Evolutionary conservation across 2,113 vertebrate species (phyloP).

Genomic region (Channa argus): DNA sequence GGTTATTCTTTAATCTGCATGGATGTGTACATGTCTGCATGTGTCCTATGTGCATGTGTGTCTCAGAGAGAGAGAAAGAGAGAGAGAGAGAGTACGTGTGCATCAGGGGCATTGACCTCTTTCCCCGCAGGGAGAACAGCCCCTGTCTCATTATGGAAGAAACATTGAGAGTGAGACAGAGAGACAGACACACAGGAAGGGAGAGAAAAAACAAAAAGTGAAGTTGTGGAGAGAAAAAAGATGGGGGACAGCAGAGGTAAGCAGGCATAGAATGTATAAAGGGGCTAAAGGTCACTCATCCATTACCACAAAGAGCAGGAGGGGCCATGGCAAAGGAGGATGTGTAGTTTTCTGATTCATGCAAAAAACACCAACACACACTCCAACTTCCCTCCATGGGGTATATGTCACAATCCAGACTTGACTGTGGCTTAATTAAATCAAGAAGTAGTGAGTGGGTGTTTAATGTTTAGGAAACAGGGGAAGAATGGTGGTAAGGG

Average conservation of each 20-base stretch:
- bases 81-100: constrained; percentile 29
- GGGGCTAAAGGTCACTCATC: constrained; percentile 67
- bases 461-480: constrained; percentile 64
- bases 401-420: constrained; percentile 49
- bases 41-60: constrained; percentile 30
- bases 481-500: constrained; percentile 16
- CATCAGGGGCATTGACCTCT: constrained; percentile 64
- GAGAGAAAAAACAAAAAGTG: constrained; percentile 21
- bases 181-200: constrained; percentile 45
- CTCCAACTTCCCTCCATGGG: constrained; percentile 28
- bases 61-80: neutral
- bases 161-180: constrained; percentile 57
- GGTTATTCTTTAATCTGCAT: constrained; percentile 60
- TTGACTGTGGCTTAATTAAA: constrained; percentile 67
- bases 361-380: neutral
- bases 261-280: constrained; percentile 50
- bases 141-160: constrained; percentile 71
- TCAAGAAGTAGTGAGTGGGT: constrained; percentile 64
- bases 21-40: constrained; percentile 62
- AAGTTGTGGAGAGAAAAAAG: constrained; percentile 33
- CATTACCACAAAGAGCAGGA: constrained; percentile 65
- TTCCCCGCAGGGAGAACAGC: constrained; percentile 67
- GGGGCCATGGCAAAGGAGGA: constrained; percentile 46
- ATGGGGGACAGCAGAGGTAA: constrained; percentile 41
- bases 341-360: constrained; percentile 53